Evolutionary conservation across 2,113 vertebrate species (phyloP), one percentile per base, ranked within the genome.

Genomic region (Rhadina sibilatrix): DNA sequence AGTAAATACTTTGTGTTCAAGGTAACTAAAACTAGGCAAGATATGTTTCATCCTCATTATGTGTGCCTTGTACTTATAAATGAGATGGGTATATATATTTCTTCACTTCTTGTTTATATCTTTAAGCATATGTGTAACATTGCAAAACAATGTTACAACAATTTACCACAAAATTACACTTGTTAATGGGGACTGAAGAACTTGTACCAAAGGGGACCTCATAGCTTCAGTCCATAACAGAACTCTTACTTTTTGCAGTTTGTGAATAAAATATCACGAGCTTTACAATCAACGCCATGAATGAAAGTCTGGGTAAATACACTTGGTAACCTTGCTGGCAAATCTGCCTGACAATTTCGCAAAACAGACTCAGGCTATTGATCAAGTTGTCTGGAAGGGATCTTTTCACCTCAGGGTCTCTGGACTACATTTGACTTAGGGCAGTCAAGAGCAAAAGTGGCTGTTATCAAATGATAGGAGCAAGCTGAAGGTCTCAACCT

Each of bases 281-380:
- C 19, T 93, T 93, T 85, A 85, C 66, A 90, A 38, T 80, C 89
- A 90, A 60, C 61, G 53, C 28, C 31, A 38, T 65, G 77, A 89
- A 42, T 83, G 57, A 90, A 95, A 83, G 15, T 46, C 53, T 83
- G 70, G 30, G 70, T 85, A 93, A 74, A 63, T 61, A 93, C 13
- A 59, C n/a, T 65, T 88, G 70, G 59, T 94, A 84, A 82, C 70
- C 89, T 83, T 22, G 2, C 70, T 93, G 82, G 91, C 76, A 93
- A 95, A 95, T 88, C 66, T 80, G 46, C 79, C 50, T 56, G 5
- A 83, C 53, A 87, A 61, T 91, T 96, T 83, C 70, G 9, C 66
- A 90, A 80, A 96, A 91, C 87, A 94, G 54, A 85, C 82, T 91
- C 54, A 31, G 9, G 50, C 50, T 90, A 96, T 93, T 93, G 94